Base-by-base conservation (phyloP, 1,140 invertebrate species). In the Drosophila sulfurigaster region DNA sequence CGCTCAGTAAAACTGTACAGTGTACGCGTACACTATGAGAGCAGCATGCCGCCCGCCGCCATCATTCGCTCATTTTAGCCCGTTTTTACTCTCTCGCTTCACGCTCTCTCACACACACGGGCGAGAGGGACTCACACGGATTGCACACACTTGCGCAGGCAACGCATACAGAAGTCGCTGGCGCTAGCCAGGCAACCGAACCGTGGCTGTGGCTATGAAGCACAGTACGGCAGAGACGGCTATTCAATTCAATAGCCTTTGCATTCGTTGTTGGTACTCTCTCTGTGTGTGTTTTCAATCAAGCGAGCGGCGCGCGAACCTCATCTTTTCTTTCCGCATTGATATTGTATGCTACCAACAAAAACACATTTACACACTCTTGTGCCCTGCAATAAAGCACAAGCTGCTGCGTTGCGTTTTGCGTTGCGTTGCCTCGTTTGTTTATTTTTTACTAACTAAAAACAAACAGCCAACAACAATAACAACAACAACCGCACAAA, bases 231-330 rank as follows among this genome's bases (percentile, higher is more conserved):
- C 87, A 91, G 81, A 91, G 81, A 83, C 87, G 78, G 87, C 88
- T 79, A 90, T 91, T 91, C 82, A 91, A 91, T 91, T 91, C 86
- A 91, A 91, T 91, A 91, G 89, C 88, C 89, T 91, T 91, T 87
- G 82, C 91, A 92, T 92, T 92, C 91, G 91, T 92, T 92, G 91
- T 92, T 92, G 91, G 90, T 92, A 86, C 86, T 87, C 82, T 87
- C 82, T 86, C 82, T 91, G 90, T 91, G 87, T 91, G 90, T 89
- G 89, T 91, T 91, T 92, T 87, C 81, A 91, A 91, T 91, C 81
- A 90, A 89, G 86, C 82, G 79, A 91, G 82, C 91, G 79, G 83
- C 91, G 91, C 83, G 87, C 83, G 80, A 88, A 80, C 79, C 82
- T 87, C 81, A 81, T 85, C 81, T 89, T 89, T 89, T 90, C 81